A percentile compares a stretch with the other conserved stretches of the same genome.
phyloP scores from a whole-genome alignment of 2,113 vertebrate species.

The Heterochromis multidens region DNA sequence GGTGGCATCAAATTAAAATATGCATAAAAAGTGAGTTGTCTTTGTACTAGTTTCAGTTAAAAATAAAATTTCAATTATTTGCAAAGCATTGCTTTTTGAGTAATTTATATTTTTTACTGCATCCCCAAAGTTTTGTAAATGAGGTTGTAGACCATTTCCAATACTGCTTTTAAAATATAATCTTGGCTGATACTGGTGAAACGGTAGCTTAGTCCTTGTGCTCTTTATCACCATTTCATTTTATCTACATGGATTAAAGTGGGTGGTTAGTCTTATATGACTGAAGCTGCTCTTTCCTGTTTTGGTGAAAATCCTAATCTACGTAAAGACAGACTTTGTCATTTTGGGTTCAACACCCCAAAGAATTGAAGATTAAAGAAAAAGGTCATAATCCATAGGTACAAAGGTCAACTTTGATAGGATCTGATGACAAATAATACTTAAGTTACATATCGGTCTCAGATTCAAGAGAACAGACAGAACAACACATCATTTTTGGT shows the following conservation, averaged over 20 bases:
- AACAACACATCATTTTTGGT: constrained; percentile 6
- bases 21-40: background rate
- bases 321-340: constrained; percentile 4
- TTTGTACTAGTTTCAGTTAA: background rate
- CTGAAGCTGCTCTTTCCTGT: background rate
- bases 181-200: constrained; percentile 5
- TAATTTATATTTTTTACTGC: background rate
- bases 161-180: constrained; percentile 51
- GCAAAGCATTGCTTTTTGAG: background rate
- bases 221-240: constrained; percentile 22
- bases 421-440: constrained; percentile 13
- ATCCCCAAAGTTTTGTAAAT: background rate
- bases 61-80: background rate
- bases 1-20: background rate
- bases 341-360: too few species aligned
- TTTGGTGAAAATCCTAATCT: background rate
- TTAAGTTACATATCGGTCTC: background rate
- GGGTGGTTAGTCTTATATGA: background rate
- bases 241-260: background rate
- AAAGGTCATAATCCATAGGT: constrained; percentile 30
- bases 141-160: background rate
- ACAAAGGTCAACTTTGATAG: constrained; percentile 33
- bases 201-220: constrained; percentile 26
- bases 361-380: too few species aligned
- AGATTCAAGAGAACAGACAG: constrained; percentile 11